Evolutionary conservation across 2,888 invertebrate genomes (phyloP).

Genomic region (Brenthis ino): DNA sequence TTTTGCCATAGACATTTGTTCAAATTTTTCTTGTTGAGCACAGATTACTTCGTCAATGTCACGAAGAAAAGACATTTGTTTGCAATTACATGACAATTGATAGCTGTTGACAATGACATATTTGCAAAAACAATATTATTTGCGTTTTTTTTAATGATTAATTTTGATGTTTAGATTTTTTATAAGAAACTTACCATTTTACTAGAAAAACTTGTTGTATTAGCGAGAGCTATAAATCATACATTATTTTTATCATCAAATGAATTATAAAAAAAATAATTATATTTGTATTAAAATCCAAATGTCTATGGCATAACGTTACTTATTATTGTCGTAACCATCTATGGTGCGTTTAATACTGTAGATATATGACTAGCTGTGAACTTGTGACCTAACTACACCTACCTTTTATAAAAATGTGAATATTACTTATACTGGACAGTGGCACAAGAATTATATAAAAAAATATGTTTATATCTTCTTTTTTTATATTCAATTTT

Average conservation of each 20-base stretch:
- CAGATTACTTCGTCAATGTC: too few species aligned
- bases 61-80: too few species aligned
- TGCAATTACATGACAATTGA: too few species aligned
- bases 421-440: conserved; percentile 24
- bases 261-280: not conserved
- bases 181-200: too few species aligned
- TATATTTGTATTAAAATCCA: not conserved
- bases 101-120: too few species aligned
- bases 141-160: too few species aligned
- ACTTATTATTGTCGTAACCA: conserved; percentile 39
- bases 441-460: not conserved
- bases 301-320: conserved; percentile 29
- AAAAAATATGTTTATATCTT: not conserved
- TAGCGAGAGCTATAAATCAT: too few species aligned
- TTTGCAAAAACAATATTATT: too few species aligned
- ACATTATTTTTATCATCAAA: not conserved
- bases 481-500: too few species aligned
- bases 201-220: too few species aligned
- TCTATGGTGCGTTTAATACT: conserved; percentile 43
- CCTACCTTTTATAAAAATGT: conserved; percentile 33
- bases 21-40: not conserved
- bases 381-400: conserved; percentile 28
- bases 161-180: too few species aligned
- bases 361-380: conserved; percentile 39
- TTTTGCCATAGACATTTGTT: conserved; percentile 25